phyloP scores from a whole-genome alignment of 2,797 vertebrate genomes.

The Dipus sagitta region DNA sequence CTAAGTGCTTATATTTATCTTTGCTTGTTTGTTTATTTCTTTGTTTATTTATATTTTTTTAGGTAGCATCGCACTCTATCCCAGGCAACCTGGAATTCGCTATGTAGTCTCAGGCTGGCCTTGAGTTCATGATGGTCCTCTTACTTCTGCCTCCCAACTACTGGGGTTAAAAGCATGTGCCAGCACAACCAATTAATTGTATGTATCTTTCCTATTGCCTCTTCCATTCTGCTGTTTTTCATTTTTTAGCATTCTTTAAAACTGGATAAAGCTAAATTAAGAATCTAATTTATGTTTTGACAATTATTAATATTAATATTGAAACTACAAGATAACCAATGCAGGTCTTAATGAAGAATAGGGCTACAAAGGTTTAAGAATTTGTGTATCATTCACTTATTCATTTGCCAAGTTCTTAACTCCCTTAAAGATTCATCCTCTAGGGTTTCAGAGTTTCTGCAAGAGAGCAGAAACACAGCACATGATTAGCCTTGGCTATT shows the following conservation, averaged over 20 bases:
- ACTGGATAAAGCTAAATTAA: background rate
- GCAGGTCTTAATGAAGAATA: background rate
- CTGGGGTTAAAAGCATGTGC: too few relatives aligned
- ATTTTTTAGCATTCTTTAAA: background rate
- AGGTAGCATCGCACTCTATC: too few relatives aligned
- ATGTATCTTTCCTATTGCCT: background rate
- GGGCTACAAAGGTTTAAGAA: background rate
- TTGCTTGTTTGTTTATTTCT: too few relatives aligned
- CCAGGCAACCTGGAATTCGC: too few relatives aligned
- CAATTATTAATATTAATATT: slow-evolving; percentile 26
- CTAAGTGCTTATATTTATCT: slow-evolving; percentile 1
- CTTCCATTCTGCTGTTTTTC: background rate
- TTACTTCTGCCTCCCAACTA: too few relatives aligned
- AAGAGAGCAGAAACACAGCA: background rate
- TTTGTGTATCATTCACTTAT: background rate
- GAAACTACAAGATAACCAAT: background rate
- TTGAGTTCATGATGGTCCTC: too few relatives aligned
- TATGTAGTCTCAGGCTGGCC: too few relatives aligned
- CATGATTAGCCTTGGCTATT: background rate
- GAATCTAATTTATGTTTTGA: background rate
- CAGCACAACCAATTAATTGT: too few relatives aligned
- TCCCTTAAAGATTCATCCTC: background rate
- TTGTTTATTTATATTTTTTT: too few relatives aligned
- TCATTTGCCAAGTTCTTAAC: background rate
- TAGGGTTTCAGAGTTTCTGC: background rate